phyloP scores from a whole-genome alignment of 2,113 vertebrate species.

The Arothron firmamentum region DNA sequence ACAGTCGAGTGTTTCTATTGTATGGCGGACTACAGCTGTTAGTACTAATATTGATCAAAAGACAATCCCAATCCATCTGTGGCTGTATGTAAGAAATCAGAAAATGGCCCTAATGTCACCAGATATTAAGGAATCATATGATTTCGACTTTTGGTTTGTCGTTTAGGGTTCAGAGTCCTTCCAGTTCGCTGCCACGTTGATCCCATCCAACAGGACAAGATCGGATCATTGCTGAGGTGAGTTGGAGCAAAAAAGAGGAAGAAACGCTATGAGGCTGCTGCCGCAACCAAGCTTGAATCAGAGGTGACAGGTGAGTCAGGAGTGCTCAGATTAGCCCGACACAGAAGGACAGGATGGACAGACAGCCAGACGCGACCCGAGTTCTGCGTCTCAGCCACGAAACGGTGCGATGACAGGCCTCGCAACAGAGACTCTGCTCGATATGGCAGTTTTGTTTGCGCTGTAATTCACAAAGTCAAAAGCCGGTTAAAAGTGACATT shows the following conservation, averaged over 20 bases:
- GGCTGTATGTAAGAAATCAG: no score
- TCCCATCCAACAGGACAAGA: conserved; percentile 15
- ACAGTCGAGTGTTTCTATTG: no score
- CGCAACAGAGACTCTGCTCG: neutral
- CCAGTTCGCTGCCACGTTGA: conserved; percentile 8
- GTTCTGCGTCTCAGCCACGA: conserved; percentile 2
- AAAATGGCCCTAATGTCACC: no score
- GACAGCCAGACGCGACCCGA: conserved; percentile 27
- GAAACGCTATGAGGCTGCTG: conserved; percentile 21
- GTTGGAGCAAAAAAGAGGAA: neutral
- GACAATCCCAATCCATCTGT: no score
- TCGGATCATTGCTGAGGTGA: conserved; percentile 18
- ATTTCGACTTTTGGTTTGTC: no score
- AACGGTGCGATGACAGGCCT: conserved; percentile 19
- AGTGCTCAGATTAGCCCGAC: no score
- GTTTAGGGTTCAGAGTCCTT: conserved; percentile 15
- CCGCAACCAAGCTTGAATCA: conserved; percentile 29
- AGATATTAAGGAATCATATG: no score
- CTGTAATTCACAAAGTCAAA: conserved; percentile 18
- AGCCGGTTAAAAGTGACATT: conserved; percentile 15
- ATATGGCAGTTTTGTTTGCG: conserved; percentile 30
- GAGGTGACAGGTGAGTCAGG: conserved; percentile 47
- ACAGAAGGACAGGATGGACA: conserved; percentile 17
- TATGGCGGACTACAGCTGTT: no score
- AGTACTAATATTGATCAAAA: no score